Conservation (phyloP, 2,113 vertebrate genomes). For the Hylia prasina region DNA sequence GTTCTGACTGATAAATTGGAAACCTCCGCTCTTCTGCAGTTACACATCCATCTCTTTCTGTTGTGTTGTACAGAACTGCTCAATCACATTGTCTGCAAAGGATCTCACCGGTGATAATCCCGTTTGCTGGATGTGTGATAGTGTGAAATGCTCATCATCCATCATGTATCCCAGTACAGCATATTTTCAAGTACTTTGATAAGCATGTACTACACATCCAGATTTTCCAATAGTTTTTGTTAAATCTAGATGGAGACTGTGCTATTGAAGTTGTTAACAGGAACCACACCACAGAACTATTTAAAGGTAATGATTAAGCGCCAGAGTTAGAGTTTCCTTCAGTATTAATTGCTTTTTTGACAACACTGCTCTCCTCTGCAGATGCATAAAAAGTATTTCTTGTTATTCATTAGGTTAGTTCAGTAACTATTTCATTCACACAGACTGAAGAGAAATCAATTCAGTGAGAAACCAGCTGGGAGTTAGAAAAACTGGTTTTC, state of each 20-base stretch:
- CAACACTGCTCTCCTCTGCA: not conserved
- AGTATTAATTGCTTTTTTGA: not conserved
- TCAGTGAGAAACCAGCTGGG: slow-evolving; percentile 5
- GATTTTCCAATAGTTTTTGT: not conserved
- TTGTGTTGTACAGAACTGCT: not conserved
- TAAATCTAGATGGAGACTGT: not conserved
- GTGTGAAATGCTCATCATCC: not conserved
- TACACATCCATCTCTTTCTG: not conserved
- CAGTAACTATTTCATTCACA: slow-evolving; percentile 28
- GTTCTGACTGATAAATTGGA: not conserved
- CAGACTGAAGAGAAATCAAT: not conserved
- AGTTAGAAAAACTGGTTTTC: slow-evolving; percentile 42
- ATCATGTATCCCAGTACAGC: not conserved
- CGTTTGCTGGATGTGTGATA: not conserved
- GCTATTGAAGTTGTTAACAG: not conserved
- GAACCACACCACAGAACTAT: not conserved
- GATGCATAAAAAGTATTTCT: not conserved
- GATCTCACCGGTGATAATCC: not conserved
- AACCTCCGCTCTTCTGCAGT: not conserved
- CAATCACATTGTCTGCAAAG: not conserved
- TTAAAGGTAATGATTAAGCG: not conserved
- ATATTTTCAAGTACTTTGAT: not conserved
- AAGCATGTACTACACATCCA: not conserved
- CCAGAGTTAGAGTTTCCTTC: not conserved
- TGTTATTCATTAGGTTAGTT: not conserved